Evolutionary conservation across 2,888 invertebrate species (phyloP), one percentile per base, ranked within the genome.

Genomic region (Morpho deidamia): DNA sequence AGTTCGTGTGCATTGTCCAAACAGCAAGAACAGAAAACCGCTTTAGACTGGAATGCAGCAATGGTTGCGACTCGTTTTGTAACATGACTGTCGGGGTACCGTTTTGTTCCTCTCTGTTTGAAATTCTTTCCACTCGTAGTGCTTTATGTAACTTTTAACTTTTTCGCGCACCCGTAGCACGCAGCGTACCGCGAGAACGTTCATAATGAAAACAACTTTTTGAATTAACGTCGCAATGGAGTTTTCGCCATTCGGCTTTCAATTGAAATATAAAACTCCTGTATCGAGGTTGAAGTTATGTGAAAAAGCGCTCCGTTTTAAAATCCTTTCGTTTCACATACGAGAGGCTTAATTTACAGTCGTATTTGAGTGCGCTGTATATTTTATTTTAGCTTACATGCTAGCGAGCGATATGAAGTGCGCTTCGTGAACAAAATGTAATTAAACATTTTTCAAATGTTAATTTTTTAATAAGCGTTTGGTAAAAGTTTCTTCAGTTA

Each of bases 121-220:
- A 76, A 83, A 85, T 87, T 83, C 81, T 80, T 84, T 81, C 73
- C 70, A 58, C 76, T 77, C 71, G 70, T 65, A 60, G 70, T 75
- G 80, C 77, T 82, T 80, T 79, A 80, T 81, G 72, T 73, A 72
- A 78, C 76, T 77, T 76, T 75, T 72, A 72, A 78, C 76, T 77
- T 76, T 74, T 75, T 71, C 72, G 70, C 71, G 72, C 71, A 68
- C 71, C 70, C 69, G 63, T 58, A 63, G 69, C 65, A 63, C 68
- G 68, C 73, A 76, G 69, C 74, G 72, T 72, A 72, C 71, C 76
- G 76, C 74, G 76, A 81, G 74, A 81, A 71, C 73, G 76, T 74
- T 78, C 68, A 70, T 80, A 85, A 86, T 85, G 83, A 81, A 86
- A 86, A 77, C 80, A 83, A 87, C 86, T 87, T 87, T 88, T 81